Evolutionary conservation across 1,140 invertebrate genomes (phyloP).

Genomic region (Orius laevigatus): DNA sequence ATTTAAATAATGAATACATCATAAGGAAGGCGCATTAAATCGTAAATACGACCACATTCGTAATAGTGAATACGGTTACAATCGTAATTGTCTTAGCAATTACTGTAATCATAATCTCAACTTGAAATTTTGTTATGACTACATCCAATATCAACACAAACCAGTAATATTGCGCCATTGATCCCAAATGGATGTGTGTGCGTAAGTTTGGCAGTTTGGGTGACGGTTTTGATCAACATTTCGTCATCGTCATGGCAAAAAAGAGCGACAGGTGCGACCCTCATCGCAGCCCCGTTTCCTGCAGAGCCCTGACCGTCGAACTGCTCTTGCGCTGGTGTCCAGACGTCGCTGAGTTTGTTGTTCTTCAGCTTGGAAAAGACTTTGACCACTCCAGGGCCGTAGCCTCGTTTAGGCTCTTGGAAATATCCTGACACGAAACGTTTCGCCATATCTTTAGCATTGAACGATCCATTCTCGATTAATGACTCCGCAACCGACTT

Average conservation of each 20-base stretch:
- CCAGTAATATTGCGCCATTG: constrained; percentile 50
- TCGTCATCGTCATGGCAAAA: constrained; percentile 38
- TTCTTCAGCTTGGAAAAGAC: constrained; percentile 45
- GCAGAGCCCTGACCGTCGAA: constrained; percentile 55
- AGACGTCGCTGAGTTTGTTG: constrained; percentile 40
- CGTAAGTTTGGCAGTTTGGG: constrained; percentile 40
- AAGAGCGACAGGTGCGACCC: constrained; percentile 50
- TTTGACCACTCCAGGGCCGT: constrained; percentile 41
- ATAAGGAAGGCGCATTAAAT: too few species aligned
- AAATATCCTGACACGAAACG: constrained; percentile 48
- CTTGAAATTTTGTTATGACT: constrained; percentile 6
- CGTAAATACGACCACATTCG: too few species aligned
- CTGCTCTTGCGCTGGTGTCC: constrained; percentile 45
- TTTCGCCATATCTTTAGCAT: constrained; percentile 39
- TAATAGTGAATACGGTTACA: too few species aligned
- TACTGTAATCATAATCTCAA: constrained; percentile 7
- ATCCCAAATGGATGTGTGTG: constrained; percentile 47
- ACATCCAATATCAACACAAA: constrained; percentile 19
- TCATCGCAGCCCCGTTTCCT: constrained; percentile 66
- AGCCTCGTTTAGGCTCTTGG: constrained; percentile 44
- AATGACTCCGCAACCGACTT: constrained; percentile 44
- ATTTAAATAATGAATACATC: too few species aligned
- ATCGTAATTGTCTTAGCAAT: too few species aligned
- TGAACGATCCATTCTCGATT: constrained; percentile 37
- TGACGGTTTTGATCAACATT: constrained; percentile 33